A percentile compares a stretch with the other conserved stretches of the same genome.
Evolutionary conservation across 2,113 vertebrate species (phyloP).

Genomic region (Mobula hypostoma): DNA sequence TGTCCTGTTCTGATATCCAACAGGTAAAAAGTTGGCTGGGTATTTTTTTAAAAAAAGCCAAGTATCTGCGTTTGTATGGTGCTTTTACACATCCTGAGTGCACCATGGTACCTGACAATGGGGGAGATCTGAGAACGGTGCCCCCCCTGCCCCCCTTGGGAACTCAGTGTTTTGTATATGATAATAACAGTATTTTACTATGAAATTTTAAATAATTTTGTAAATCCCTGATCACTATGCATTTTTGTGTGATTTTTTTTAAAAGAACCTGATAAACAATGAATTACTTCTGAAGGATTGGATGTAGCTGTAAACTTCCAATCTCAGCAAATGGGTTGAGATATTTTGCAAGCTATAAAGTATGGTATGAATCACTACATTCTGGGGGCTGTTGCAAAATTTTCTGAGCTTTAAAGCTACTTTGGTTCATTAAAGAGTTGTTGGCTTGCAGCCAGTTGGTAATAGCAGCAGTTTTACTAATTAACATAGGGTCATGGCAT

Average conservation of each 20-base stretch:
- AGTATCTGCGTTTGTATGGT: not conserved
- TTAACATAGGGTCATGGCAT: not conserved
- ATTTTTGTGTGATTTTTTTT: too few species aligned
- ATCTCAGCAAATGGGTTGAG: not conserved
- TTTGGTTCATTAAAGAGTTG: not conserved
- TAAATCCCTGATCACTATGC: too few species aligned
- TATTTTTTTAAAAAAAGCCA: not conserved
- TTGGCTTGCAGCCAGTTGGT: slow-evolving; percentile 7
- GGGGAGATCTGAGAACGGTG: too few species aligned
- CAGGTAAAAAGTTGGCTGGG: not conserved
- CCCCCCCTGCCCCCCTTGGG: too few species aligned
- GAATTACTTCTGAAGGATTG: too few species aligned
- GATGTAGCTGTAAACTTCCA: too few species aligned
- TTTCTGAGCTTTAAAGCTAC: not conserved
- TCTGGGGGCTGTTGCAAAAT: not conserved
- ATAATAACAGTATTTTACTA: too few species aligned
- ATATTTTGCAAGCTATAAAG: not conserved
- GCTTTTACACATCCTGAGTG: not conserved
- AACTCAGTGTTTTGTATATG: too few species aligned
- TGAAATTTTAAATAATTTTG: too few species aligned
- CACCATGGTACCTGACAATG: not conserved
- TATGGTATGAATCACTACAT: not conserved
- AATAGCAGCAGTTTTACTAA: not conserved
- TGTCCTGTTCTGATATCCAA: not conserved
- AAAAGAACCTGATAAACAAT: not conserved